Evolutionary conservation across 2,888 invertebrate genomes (phyloP).

Genomic region (Electrophaes corylata): DNA sequence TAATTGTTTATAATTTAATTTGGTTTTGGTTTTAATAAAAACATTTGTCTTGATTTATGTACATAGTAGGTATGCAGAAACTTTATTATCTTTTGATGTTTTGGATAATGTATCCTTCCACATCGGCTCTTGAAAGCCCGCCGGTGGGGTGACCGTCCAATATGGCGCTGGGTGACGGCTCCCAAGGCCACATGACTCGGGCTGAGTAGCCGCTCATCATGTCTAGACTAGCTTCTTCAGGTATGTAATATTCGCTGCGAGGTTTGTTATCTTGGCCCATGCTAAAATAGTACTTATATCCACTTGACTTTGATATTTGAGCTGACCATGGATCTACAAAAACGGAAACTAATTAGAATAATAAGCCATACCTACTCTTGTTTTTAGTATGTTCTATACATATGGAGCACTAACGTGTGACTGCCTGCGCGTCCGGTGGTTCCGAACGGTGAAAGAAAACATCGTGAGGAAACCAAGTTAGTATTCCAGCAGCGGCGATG

Average conservation of each 20-base stretch:
- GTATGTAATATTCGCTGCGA: slow-evolving; percentile 64
- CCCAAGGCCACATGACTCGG: slow-evolving; percentile 75
- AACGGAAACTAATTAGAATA: background rate
- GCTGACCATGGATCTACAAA: slow-evolving; percentile 76
- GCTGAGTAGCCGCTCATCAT: slow-evolving; percentile 57
- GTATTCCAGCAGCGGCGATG: too few relatives aligned
- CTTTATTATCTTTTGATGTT: slow-evolving; percentile 38
- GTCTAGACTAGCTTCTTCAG: slow-evolving; percentile 63
- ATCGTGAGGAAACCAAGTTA: too few relatives aligned
- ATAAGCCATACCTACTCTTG: background rate
- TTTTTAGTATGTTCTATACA: too few relatives aligned
- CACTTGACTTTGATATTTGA: slow-evolving; percentile 68
- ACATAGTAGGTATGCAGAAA: background rate
- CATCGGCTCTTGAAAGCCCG: slow-evolving; percentile 56
- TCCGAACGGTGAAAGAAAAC: too few relatives aligned
- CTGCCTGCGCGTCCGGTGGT: too few relatives aligned
- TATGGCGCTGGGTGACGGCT: slow-evolving; percentile 59
- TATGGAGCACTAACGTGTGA: too few relatives aligned
- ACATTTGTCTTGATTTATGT: slow-evolving; percentile 23
- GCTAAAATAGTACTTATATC: slow-evolving; percentile 67
- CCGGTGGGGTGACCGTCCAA: slow-evolving; percentile 56
- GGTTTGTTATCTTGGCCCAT: slow-evolving; percentile 58
- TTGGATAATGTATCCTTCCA: slow-evolving; percentile 62
- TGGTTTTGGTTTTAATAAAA: too few relatives aligned
- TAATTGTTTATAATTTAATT: too few relatives aligned